Percentiles rank a stretch among this genome's conserved stretches.
These are phyloP conservation scores for Antitype chi DNA, from an alignment of 2,888 invertebrate genomes.

Conservation along the genomic window DNA sequence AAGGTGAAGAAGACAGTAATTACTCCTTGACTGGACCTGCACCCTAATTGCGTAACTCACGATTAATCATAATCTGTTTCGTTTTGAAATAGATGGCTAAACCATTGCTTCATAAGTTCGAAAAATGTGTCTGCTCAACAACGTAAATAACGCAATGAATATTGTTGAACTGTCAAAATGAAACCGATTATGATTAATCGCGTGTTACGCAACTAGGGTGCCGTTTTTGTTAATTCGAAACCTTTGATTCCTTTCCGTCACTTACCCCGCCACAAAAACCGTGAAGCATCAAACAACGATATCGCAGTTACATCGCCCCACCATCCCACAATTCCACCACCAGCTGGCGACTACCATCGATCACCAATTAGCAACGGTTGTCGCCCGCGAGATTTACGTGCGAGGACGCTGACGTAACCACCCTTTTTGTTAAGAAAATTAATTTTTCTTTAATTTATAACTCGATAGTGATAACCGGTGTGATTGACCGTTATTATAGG, in stretches of 20 bases:
- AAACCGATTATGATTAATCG: too few species aligned
- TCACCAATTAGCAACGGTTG: conserved; percentile 70
- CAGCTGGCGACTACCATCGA: conserved; percentile 57
- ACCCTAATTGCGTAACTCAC: too few species aligned
- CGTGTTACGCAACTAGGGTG: too few species aligned
- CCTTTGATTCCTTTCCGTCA: background rate
- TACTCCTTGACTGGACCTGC: background rate
- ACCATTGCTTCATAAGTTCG: too few species aligned
- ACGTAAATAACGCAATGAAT: too few species aligned
- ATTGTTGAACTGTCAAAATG: too few species aligned
- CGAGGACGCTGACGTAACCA: conserved; percentile 58
- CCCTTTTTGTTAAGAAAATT: conserved; percentile 61
- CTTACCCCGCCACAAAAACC: background rate
- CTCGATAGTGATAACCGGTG: conserved; percentile 48
- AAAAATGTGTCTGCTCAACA: too few species aligned
- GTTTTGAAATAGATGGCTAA: too few species aligned
- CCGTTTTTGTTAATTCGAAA: background rate
- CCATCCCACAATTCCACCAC: conserved; percentile 13
- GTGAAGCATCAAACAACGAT: background rate
- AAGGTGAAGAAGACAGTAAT: background rate
- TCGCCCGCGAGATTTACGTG: conserved; percentile 62
- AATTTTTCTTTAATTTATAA: conserved; percentile 69
- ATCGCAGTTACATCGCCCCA: conserved; percentile 25
- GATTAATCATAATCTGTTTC: too few species aligned
- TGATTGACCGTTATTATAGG: conserved; percentile 18